Evolutionary conservation across 2,797 vertebrate genomes (phyloP), one percentile per base, ranked within the genome.

Genomic region (Amniataba percoides): DNA sequence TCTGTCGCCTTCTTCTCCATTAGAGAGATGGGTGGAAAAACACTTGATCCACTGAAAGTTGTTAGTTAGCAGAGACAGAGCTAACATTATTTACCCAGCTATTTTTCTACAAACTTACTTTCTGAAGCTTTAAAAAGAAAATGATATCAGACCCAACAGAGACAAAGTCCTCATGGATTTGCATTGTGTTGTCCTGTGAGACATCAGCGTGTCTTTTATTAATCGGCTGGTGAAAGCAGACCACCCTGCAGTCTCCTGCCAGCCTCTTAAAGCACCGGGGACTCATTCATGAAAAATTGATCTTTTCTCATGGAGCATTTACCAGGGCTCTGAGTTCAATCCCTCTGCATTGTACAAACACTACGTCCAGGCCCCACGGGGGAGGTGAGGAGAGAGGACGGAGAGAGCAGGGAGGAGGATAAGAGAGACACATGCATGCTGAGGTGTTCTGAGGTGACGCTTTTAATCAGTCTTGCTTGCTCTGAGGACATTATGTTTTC

Each of bases 261-360:
- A 23, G 61, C 62, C 63, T 69, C 76, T 75, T 48, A 61, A 89
- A 87, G 73, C 67, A 73, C 83, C 52, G 21, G 78, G 66, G 88
- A 88, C 67, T 85, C 86, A 62, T 91, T 91, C 89, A 90, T 90
- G 77, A 94, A 93, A 92, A 75, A 93, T 92, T 74, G 71, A 94
- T 94, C 73, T 84, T 79, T 81, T 81, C 84, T 91, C 82, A 68
- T 45, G 80, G 74, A 88, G 81, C 82, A 74, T 89, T 93, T 91
- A 83, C 63, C 70, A 65, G 62, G 71, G 69, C 83, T 90, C 65
- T 27, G 16, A 81, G 88, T 84, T 88, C 80, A 85, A 80, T 77
- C 63, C 81, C 78, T 83, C 25, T 56, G 68, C 64, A 78, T 81
- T 87, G 80, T 89, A 86, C 83, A 85, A 87, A 87, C 80, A 87